Evolutionary conservation across 2,888 invertebrate species (phyloP), one percentile per base, ranked within the genome.

Genomic region (Gerris lacustris): DNA sequence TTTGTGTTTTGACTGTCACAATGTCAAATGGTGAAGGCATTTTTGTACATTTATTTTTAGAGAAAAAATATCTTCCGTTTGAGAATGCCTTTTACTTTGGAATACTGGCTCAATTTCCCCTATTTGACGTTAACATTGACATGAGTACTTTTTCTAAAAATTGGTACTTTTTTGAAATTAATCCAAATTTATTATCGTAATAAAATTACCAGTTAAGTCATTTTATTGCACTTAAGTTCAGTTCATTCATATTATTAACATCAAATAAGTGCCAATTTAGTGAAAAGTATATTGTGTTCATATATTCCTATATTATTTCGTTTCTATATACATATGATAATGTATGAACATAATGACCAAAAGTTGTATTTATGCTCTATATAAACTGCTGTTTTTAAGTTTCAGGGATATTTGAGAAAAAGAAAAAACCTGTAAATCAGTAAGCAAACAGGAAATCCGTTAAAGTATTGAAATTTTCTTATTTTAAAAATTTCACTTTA

Each of bases 281-380:
- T 31, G 31, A 31, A 31, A 31, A 31, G 4, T n/a, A 4, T 31
- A 31, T 31, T 31, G 31, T 31, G 31, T 45, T 11, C 6, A 44
- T 63, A 45, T 31, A 7, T 62, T 43, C 44, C 66, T 69, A 62
- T 70, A 44, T n/a, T 69, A 62, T 63, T 47, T 44, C 45, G 55
- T 67, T 66, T 44, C 66, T 11, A 18, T 45, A 5, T 17, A 63
- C 15, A 69, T 63, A 62, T 68, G 55, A 68, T 44, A 64, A 47
- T n/a, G 62, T 45, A 77, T 74, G 66, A 67, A 67, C 47, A 63
- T 11, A 17, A 18, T 63, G 7, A 15, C n/a, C 43, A 44, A 67
- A 43, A 45, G 55, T 11, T 11, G 7, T 68, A 44, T 44, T 70
- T 55, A 55, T 55, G 15, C 55, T 55, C 55, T 55, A 55, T 55